phyloP scores from a whole-genome alignment of 2,113 vertebrate genomes.

The Labeo rohita region DNA sequence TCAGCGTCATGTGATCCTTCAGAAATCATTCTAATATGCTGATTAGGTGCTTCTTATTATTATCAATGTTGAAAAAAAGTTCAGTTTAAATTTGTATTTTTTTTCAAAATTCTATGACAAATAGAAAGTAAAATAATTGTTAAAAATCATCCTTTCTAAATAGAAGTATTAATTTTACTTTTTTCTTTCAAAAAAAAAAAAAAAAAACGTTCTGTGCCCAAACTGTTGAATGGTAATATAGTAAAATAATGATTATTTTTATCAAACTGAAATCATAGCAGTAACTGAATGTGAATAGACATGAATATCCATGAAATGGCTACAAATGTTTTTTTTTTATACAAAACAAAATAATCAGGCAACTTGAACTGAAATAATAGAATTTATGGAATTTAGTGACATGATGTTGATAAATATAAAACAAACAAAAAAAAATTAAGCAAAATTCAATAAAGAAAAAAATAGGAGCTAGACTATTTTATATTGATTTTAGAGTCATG shows the following conservation, averaged over 20 bases:
- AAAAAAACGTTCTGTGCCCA: no score
- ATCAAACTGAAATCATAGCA: background rate
- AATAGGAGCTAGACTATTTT: background rate
- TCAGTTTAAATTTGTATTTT: no score
- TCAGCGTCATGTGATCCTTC: no score
- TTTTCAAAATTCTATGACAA: no score
- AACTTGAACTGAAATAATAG: background rate
- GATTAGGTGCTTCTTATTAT: no score
- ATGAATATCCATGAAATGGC: background rate
- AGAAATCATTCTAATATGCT: no score
- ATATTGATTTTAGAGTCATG: slow-evolving; percentile 7
- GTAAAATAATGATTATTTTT: background rate
- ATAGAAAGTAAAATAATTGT: no score
- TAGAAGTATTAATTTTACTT: no score
- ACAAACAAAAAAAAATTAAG: background rate
- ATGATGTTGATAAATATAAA: background rate
- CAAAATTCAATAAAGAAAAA: background rate
- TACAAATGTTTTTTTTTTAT: background rate
- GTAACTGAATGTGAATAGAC: background rate
- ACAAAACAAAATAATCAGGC: background rate
- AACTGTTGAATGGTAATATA: background rate
- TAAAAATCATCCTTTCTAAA: no score
- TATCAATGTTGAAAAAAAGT: no score
- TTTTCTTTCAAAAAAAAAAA: no score
- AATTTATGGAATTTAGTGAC: background rate